Evolutionary conservation across 2,888 invertebrate genomes (phyloP).

Genomic region (Lepetodrilus schrolli): DNA sequence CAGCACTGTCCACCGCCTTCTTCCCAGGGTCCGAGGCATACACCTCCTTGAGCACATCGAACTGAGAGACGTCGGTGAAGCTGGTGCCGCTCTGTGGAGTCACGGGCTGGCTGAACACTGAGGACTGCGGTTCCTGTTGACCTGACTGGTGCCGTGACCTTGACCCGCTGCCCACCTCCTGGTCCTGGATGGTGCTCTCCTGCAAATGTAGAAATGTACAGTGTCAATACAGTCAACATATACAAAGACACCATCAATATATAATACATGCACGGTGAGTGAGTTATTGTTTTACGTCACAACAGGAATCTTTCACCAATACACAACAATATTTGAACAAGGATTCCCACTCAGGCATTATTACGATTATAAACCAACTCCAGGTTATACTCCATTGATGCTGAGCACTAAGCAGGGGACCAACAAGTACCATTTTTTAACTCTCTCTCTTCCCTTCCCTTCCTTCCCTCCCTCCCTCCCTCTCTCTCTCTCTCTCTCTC

Average conservation of each 20-base stretch:
- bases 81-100: conserved; percentile 9
- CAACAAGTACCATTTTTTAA: no score
- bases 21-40: not conserved
- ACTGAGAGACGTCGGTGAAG: not conserved
- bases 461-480: no score
- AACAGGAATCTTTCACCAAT: no score
- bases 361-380: no score
- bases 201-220: conserved; percentile 43
- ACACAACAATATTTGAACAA: not conserved
- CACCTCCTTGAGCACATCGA: conserved; percentile 4
- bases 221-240: no score
- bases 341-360: not conserved
- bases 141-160: conserved; percentile 67
- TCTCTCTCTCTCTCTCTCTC: no score
- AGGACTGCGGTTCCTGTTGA: conserved; percentile 67
- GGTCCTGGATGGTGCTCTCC: conserved; percentile 69
- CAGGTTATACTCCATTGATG: no score
- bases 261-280: not conserved
- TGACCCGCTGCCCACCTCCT: conserved; percentile 46
- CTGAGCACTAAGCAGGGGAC: no score
- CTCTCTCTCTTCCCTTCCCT: no score
- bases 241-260: no score
- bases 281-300: no score
- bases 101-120: conserved; percentile 33
- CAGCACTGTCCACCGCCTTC: not conserved